phyloP scores from a whole-genome alignment of 2,113 vertebrate species.

The Hemiscyllium ocellatum region DNA sequence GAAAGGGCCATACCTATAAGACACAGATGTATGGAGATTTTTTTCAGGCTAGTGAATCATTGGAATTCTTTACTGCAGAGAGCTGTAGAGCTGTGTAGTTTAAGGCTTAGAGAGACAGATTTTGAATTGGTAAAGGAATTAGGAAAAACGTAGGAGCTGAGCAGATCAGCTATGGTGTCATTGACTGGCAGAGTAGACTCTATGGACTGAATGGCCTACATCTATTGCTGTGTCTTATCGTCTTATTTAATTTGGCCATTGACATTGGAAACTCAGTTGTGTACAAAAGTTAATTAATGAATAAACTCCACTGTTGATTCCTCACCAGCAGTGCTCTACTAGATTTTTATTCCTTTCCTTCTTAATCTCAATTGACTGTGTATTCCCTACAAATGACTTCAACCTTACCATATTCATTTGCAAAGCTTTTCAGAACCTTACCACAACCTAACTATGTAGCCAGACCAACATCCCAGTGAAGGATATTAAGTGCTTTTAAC shows the following conservation, averaged over 20 bases:
- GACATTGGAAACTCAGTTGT: not conserved
- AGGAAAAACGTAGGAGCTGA: too few relatives aligned
- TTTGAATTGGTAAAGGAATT: too few relatives aligned
- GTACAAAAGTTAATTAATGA: not conserved
- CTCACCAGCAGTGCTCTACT: not conserved
- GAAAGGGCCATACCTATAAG: too few relatives aligned
- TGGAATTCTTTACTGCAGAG: too few relatives aligned
- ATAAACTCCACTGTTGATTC: not conserved
- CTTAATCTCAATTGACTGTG: not conserved
- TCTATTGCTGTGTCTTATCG: not conserved
- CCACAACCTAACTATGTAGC: not conserved
- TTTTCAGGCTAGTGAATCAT: too few relatives aligned
- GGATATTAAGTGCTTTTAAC: not conserved
- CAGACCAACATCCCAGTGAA: not conserved
- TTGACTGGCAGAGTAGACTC: too few relatives aligned
- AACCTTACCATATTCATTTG: not conserved
- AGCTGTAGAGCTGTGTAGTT: too few relatives aligned
- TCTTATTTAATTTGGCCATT: not conserved
- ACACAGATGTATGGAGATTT: too few relatives aligned
- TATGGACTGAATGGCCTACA: too few relatives aligned
- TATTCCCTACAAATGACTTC: not conserved
- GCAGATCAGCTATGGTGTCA: too few relatives aligned
- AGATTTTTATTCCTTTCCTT: not conserved
- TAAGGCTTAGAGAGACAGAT: too few relatives aligned
- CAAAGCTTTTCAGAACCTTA: not conserved